Conservation (phyloP, 1,140 invertebrate genomes). For the Drusus annulatus region DNA sequence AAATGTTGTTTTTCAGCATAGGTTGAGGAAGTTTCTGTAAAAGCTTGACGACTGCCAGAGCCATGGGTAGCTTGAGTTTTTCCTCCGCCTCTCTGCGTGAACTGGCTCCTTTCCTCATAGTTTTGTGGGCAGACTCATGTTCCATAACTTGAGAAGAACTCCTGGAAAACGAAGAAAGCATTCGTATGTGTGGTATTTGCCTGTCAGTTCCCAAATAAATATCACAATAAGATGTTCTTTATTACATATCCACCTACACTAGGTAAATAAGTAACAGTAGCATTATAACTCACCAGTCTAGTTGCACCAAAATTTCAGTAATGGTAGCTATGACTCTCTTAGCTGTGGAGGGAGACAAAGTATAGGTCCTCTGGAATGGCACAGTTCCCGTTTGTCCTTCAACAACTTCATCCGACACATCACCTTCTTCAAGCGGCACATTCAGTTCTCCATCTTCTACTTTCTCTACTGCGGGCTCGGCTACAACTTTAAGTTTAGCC, state of each 20-base stretch:
- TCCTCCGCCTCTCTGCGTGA: conserved; percentile 88
- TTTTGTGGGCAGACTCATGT: conserved; percentile 86
- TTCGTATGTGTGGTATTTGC: too few species aligned
- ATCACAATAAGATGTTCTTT: too few species aligned
- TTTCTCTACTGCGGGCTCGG: conserved; percentile 53
- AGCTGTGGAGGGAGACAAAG: conserved; percentile 80
- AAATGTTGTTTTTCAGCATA: conserved; percentile 83
- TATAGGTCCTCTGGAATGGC: conserved; percentile 72
- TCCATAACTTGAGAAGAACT: conserved; percentile 82
- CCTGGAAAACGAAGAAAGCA: conserved; percentile 60
- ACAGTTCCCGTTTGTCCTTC: conserved; percentile 48
- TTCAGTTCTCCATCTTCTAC: conserved; percentile 59
- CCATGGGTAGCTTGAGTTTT: conserved; percentile 91
- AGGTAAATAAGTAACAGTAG: neutral
- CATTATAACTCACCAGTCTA: conserved; percentile 67
- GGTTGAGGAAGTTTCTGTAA: conserved; percentile 88
- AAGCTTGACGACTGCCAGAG: conserved; percentile 92
- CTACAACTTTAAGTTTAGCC: conserved; percentile 59
- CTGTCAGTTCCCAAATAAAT: too few species aligned
- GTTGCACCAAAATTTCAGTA: conserved; percentile 70
- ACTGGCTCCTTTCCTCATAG: conserved; percentile 79
- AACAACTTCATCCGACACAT: conserved; percentile 57
- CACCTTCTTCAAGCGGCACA: conserved; percentile 61
- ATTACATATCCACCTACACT: conserved; percentile 5
- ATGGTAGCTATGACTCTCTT: conserved; percentile 82